Evolutionary conservation across 2,113 vertebrate species (phyloP), one percentile per base, ranked within the genome.

Genomic region (Pterophyllum scalare): DNA sequence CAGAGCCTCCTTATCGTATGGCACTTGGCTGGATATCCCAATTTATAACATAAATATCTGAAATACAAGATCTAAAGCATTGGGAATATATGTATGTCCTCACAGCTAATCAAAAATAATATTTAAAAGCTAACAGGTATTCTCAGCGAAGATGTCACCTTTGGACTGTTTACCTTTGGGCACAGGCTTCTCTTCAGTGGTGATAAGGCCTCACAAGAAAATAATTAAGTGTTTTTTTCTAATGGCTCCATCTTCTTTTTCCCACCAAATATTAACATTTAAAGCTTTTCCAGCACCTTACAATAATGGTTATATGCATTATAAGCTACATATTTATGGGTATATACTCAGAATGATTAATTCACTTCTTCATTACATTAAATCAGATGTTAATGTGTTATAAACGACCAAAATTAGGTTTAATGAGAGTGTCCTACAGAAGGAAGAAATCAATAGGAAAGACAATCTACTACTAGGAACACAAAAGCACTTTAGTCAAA

Each of bases 271-370:
- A 15, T 43, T 43, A 17, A 43, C 15, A 7, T 67, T 49, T 67
- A 15, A 67, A 0, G 5, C 40, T 19, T 46, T 67, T 49, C n/a
- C 40, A 46, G 20, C 52, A 2, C 19, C 19, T 54, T 54, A 54
- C 6, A 54, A 20, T 20, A 54, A 20, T 20, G 19, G 19, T 20
- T 20, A n/a, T 52, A 52, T 7, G 15, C 49, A 52, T 52, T 17
- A 65, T 22, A 7, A 15, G 22, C 22, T 65, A 65, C 38, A 65
- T 24, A 40, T 10, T 35, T 7, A 24, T 11, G 22, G 17, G 40
- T 24, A 49, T 7, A 65, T 22, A 43, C 35, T 3, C 35, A 43
- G 62, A 65, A 65, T 14, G 7, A 17, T 43, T 5, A 46, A 26
- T 65, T 67, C 3, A 20, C 43, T 49, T 49, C 24, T 3, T 49